Conservation (phyloP, 2,113 vertebrate species). For the Protobothrops flavoviridis region DNA sequence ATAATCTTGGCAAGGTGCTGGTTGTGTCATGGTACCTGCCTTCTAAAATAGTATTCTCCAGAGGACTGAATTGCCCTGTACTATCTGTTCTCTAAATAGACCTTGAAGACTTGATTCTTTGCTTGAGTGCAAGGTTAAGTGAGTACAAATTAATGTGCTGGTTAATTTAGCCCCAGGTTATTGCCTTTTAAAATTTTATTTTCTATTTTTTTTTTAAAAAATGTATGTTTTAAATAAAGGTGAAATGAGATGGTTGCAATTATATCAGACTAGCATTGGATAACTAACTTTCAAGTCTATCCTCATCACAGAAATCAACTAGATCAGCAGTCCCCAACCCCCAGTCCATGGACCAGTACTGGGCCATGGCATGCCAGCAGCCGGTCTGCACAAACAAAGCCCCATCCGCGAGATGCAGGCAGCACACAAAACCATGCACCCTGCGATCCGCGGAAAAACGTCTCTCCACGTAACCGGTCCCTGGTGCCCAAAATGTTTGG, state of each 20-base stretch:
- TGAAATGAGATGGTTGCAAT: not conserved
- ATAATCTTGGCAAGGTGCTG: not conserved
- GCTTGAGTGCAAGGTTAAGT: not conserved
- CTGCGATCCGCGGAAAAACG: no score
- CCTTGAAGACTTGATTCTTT: not conserved
- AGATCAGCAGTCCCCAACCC: not conserved
- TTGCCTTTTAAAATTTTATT: not conserved
- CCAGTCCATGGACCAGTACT: no score
- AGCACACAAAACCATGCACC: no score
- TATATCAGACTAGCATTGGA: not conserved
- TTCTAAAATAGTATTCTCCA: not conserved
- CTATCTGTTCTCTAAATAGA: not conserved
- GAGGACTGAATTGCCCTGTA: not conserved
- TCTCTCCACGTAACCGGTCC: no score
- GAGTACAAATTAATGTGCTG: not conserved
- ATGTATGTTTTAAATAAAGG: not conserved
- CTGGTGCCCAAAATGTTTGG: no score
- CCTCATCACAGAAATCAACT: not conserved
- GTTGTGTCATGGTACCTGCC: not conserved
- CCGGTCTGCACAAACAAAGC: no score
- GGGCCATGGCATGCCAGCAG: no score
- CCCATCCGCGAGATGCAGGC: no score
- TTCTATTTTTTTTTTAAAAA: not conserved
- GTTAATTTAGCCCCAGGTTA: not conserved
- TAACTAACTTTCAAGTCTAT: not conserved